Percentiles rank a stretch among this genome's conserved stretches.
Evolutionary conservation across 1,140 invertebrate species (phyloP).

Genomic region (Hylaeus anthracinus): DNA sequence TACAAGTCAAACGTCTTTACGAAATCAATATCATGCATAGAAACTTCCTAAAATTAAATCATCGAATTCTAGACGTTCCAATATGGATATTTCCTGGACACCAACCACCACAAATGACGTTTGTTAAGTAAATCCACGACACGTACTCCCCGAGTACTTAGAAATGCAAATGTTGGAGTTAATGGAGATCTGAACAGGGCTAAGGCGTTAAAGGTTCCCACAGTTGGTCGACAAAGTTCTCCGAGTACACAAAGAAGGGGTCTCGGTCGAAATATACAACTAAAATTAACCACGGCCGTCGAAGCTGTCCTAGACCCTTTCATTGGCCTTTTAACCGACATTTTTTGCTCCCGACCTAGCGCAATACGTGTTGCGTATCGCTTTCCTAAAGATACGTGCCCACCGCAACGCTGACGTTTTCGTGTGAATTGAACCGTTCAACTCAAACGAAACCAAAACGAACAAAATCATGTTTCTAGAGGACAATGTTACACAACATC

Average conservation of each 20-base stretch:
- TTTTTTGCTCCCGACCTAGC: conserved; percentile 41
- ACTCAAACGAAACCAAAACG: neutral
- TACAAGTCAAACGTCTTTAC: too few species aligned
- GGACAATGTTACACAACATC: conserved; percentile 26
- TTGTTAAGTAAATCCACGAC: too few species aligned
- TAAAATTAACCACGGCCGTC: conserved; percentile 27
- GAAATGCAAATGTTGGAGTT: neutral
- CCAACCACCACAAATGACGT: too few species aligned
- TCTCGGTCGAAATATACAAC: neutral
- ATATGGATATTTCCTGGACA: too few species aligned
- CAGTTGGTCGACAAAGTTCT: neutral
- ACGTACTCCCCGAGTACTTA: too few species aligned
- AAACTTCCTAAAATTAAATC: too few species aligned
- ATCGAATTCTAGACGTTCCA: too few species aligned
- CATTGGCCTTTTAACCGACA: conserved; percentile 41
- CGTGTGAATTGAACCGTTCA: neutral
- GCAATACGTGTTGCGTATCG: conserved; percentile 19
- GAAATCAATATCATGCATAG: too few species aligned
- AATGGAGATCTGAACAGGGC: neutral
- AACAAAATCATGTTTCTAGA: neutral
- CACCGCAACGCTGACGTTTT: neutral
- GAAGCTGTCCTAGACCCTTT: conserved; percentile 46
- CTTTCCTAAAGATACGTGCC: neutral
- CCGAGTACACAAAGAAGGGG: neutral
- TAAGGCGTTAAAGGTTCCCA: neutral